Evolutionary conservation across 1,140 invertebrate genomes (phyloP), one percentile per base, ranked within the genome.

Genomic region (Leptopilina boulardi): DNA sequence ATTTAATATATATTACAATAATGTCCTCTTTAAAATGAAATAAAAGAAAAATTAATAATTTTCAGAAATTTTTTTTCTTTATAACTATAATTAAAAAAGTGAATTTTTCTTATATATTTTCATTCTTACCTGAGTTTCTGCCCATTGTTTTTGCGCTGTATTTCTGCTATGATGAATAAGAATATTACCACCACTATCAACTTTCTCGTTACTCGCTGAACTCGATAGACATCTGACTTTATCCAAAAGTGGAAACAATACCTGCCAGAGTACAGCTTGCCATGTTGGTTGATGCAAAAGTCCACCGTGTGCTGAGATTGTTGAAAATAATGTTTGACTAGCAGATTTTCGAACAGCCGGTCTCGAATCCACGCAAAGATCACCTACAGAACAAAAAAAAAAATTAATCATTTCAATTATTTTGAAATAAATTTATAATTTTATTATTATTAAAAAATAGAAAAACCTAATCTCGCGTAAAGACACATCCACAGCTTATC

Each of bases 81-180:
- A 23, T 18, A 80, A 15, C 51, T 51, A 30, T 19, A 74, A 66
- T 18, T 76, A n/a, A 44, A 21, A 19, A 73, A 34, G 21, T 51
- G 41, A 0, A 23, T 21, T 42, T 42, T 42, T 4, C 10, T 11
- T 71, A 23, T 47, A 18, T 59, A 76, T 73, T 30, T 42, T 54
- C 4, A 56, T 26, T 93, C 93, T 47, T 87, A 96, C 96, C 92
- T 98, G 96, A 5, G 99, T 99, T 91, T 99, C 99, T 8, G 98
- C 98, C 99, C 99, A 99, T 88, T 99, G 99, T 86, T 99, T 99
- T 87, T 99, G 97, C 18, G 98, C 98, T 0, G 99, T 99, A 89
- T 99, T 99, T 81, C 99, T 93, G 0, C 98, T 98, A 90, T 99
- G 99, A 91, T 99, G 99, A 83, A 99, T 99, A 0, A 99, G 92